These are phyloP conservation scores for Psilanteris sp. DNA, from an alignment of 1,140 invertebrate species.

Conservation along the genomic window DNA sequence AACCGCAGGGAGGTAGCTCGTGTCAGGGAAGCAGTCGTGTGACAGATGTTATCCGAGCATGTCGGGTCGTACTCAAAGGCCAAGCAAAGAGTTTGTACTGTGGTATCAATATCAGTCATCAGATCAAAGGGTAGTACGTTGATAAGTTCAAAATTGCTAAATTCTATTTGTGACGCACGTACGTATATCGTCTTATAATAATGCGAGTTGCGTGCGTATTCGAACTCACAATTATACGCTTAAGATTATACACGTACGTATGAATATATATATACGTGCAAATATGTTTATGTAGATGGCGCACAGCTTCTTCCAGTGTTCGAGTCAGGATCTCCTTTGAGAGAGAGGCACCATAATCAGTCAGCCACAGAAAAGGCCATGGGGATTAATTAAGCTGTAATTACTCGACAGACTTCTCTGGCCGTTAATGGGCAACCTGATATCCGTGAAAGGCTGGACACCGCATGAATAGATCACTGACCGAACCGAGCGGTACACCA, in stretches of 20 bases:
- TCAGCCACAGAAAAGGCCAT: conserved; percentile 67
- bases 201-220: neutral
- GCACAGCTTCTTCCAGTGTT: conserved; percentile 26
- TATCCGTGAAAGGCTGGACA: conserved; percentile 76
- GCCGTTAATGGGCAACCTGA: conserved; percentile 77
- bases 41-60: conserved; percentile 59
- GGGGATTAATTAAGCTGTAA: conserved; percentile 78
- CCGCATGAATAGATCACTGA: conserved; percentile 72
- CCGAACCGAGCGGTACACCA: conserved; percentile 35
- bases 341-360: conserved; percentile 57
- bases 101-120: conserved; percentile 41
- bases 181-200: neutral
- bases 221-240: neutral
- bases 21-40: conserved; percentile 47
- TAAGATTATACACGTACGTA: no score
- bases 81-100: conserved; percentile 44
- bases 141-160: conserved; percentile 11
- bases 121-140: conserved; percentile 22
- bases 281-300: conserved; percentile 10
- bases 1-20: conserved; percentile 49
- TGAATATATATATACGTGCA: no score
- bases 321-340: conserved; percentile 44
- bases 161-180: conserved; percentile 10
- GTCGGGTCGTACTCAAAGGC: conserved; percentile 51
- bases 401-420: conserved; percentile 75